Conservation (phyloP, 2,113 vertebrate species). For the Salvelinus fontinalis region DNA sequence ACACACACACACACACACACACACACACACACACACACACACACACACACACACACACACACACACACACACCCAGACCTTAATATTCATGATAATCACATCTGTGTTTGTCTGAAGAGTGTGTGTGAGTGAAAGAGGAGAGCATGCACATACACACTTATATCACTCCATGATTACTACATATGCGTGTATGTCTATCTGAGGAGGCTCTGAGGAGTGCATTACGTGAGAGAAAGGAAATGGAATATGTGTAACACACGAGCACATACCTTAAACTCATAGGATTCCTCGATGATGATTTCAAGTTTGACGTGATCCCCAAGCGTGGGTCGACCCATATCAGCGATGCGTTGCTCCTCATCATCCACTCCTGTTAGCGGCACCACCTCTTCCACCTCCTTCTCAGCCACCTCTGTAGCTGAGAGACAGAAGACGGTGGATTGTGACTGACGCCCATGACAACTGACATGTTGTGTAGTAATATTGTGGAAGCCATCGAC, state of each 20-base stretch:
- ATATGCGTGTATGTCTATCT: neutral
- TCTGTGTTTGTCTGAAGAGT: constrained; percentile 41
- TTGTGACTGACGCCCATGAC: neutral
- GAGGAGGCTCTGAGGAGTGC: neutral
- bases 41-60: constrained; percentile 6
- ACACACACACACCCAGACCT: constrained; percentile 13
- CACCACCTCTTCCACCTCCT: constrained; percentile 81
- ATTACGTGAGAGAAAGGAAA: too few species aligned
- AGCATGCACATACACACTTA: neutral
- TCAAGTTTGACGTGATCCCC: constrained; percentile 94
- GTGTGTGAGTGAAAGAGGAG: constrained; percentile 35
- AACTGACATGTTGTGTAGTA: too few species aligned
- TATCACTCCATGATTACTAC: neutral
- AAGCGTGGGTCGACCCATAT: constrained; percentile 92
- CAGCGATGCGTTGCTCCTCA: constrained; percentile 90
- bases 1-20: too few species aligned
- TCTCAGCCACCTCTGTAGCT: constrained; percentile 77
- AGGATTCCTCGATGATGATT: constrained; percentile 97
- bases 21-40: neutral
- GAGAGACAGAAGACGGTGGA: constrained; percentile 30
- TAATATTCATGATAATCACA: constrained; percentile 47
- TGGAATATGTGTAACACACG: neutral
- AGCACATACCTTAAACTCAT: constrained; percentile 91
- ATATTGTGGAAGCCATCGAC: too few species aligned
- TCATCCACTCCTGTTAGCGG: constrained; percentile 88